phyloP scores from a whole-genome alignment of 2,888 invertebrate species.

The Cerastoderma edule region DNA sequence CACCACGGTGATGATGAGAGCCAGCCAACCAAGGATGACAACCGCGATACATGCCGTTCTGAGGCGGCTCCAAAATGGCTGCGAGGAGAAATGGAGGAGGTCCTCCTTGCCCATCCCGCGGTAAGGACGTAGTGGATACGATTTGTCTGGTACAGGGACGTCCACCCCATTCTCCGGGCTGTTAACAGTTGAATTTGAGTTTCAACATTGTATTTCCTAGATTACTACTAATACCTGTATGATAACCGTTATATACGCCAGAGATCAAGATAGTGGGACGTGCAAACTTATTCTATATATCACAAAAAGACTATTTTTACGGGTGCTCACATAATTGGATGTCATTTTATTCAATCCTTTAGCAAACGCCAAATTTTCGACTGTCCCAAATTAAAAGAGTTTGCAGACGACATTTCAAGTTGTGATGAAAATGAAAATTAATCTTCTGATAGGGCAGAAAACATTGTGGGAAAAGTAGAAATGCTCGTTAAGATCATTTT shows the following conservation, averaged over 20 bases:
- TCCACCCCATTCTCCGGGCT: constrained; percentile 43
- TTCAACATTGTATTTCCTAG: too few relatives aligned
- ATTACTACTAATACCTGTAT: background rate
- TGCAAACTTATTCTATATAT: too few relatives aligned
- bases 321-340: too few relatives aligned
- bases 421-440: too few relatives aligned
- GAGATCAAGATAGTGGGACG: background rate
- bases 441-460: too few relatives aligned
- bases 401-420: too few relatives aligned
- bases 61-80: constrained; percentile 79
- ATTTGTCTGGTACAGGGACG: constrained; percentile 6
- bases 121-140: constrained; percentile 58
- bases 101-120: constrained; percentile 83
- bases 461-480: too few relatives aligned
- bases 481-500: background rate
- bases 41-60: constrained; percentile 74
- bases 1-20: constrained; percentile 79
- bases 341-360: too few relatives aligned
- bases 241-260: background rate
- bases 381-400: too few relatives aligned
- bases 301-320: too few relatives aligned
- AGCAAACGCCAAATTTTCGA: too few relatives aligned
- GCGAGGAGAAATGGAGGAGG: constrained; percentile 75
- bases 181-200: too few relatives aligned
- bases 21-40: constrained; percentile 77